A percentile compares a stretch with the other conserved stretches of the same genome.
Evolutionary conservation across 2,797 vertebrate genomes (phyloP).

Genomic region (Onychomys torridus): DNA sequence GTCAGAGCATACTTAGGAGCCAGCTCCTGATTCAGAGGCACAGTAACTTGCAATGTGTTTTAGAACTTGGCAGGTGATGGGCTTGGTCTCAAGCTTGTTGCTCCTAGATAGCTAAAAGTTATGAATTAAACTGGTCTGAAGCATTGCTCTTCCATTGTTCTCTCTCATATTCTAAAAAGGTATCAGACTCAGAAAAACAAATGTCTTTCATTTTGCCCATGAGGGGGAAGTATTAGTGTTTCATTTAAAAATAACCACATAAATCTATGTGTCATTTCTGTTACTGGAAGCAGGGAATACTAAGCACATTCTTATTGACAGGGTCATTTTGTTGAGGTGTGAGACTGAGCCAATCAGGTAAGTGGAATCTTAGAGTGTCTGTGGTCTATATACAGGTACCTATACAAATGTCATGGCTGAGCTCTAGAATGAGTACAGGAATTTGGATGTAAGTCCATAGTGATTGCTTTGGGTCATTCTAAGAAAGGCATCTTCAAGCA

Average conservation of each 20-base stretch:
- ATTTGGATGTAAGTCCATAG: background rate
- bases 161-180: conserved; percentile 39
- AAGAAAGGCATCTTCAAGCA: background rate
- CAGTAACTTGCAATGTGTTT: conserved; percentile 82
- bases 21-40: conserved; percentile 64
- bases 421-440: background rate
- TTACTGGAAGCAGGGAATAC: conserved; percentile 68
- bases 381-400: background rate
- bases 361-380: background rate
- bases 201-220: conserved; percentile 84
- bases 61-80: conserved; percentile 76
- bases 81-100: conserved; percentile 67
- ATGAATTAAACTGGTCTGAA: conserved; percentile 82
- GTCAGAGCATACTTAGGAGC: background rate
- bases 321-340: conserved; percentile 20
- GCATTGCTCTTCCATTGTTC: conserved; percentile 70
- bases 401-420: background rate
- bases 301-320: conserved; percentile 57
- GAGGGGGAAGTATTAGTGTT: conserved; percentile 72
- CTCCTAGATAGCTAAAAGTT: conserved; percentile 75
- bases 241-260: conserved; percentile 83
- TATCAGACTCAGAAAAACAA: conserved; percentile 77
- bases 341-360: background rate
- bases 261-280: conserved; percentile 80
- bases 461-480: background rate